Base-by-base conservation (phyloP, 2,797 vertebrate genomes). In the Anableps anableps region DNA sequence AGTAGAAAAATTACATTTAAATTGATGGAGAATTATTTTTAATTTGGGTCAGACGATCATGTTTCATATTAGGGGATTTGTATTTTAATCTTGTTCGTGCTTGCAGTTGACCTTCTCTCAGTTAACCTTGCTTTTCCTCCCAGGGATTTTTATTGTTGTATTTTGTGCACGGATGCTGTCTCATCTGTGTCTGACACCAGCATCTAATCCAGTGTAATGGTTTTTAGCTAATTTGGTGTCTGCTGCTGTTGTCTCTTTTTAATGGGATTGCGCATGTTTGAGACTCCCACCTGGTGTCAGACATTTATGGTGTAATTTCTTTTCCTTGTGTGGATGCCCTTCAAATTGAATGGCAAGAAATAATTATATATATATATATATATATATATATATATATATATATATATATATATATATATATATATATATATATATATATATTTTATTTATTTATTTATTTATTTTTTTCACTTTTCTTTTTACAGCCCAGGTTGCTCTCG, bases 221-320 rank as follows among this genome's bases (percentile, higher is more conserved):
- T 76, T 86, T 55, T 80, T 4, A 58, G 68, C 71, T 85, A 50
- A 80, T 87, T 85, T 62, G 72, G 73, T 81, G 78, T 83, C 83
- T 71, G 85, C 70, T 85, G 72, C 74, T 43, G 71, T 85, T 70
- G 78, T 88, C 77, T 83, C 1, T 13, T 55, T 47, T 14, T 76
- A 80, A 86, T 81, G 34, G 53, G 68, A 87, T 58, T 76, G 72
- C 38, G 47, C 45, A 2, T 31, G 62, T 80, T 16, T 29, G 34
- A 80, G 71, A 62, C 50, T 85, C 75, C 66, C 68, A 23, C 75
- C 68, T 66, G 81, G 77, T 75, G 48, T 73, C 80, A 62, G 43
- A 74, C 75, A 80, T 73, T 55, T 75, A 72, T 36, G 48, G 74
- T 74, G 34, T 71, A 14, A 75, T 85, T 83, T 81, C 68, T 74